Conservation (phyloP, 2,113 vertebrate genomes). For the Heteronetta atricapilla region DNA sequence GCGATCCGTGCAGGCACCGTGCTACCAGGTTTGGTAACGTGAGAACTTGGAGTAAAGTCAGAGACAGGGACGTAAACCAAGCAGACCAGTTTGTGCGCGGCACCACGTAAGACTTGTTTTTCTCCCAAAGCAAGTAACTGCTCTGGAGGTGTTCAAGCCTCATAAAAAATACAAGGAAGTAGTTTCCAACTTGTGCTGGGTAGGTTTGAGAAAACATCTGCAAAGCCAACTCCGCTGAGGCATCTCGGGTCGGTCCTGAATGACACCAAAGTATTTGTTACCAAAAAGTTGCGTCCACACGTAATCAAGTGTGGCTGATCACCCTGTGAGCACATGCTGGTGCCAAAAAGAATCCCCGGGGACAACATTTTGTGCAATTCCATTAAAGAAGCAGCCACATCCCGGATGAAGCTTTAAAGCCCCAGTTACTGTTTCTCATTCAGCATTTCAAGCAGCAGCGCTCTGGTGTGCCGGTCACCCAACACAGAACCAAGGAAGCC, state of each 20-base stretch:
- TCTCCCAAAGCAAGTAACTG: background rate
- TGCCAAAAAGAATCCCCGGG: background rate
- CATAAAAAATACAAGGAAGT: background rate
- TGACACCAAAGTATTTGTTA: accelerated
- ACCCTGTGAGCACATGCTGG: background rate
- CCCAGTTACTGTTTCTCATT: accelerated
- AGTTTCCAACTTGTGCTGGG: accelerated
- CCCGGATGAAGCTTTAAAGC: accelerated
- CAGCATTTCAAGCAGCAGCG: accelerated
- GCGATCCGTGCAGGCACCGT: background rate
- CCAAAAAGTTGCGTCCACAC: background rate
- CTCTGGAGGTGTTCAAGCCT: background rate
- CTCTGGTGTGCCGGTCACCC: accelerated
- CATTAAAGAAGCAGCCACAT: accelerated
- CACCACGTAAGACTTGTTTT: too few relatives aligned
- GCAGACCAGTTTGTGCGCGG: background rate
- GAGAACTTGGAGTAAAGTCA: background rate
- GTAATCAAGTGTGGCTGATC: accelerated
- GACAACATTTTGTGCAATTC: accelerated
- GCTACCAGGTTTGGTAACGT: background rate
- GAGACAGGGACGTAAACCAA: too few relatives aligned
- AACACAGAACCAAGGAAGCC: background rate
- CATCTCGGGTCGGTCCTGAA: background rate
- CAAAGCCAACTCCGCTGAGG: background rate
- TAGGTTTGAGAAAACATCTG: background rate